Evolutionary conservation across 2,113 vertebrate genomes (phyloP).

Genomic region (Rattus norvegicus): GRCr8 NC_086031.1:32795001-32795500

Average conservation of each 20-base stretch:
- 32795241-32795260: background rate
- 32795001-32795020: background rate
- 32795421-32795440: background rate
- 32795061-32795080: background rate
- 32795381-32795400: background rate
- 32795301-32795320: background rate
- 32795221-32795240: too few species aligned
- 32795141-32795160: background rate
- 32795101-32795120: background rate
- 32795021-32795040: background rate
- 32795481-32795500: background rate
- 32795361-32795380: background rate
- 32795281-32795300: background rate
- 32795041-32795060: too few species aligned
- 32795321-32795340: background rate
- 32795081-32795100: background rate
- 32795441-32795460: background rate
- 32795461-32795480: background rate
- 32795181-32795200: background rate
- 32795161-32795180: background rate
- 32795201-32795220: background rate
- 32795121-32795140: background rate
- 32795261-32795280: accelerated
- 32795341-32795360: background rate
- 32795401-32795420: background rate